Evolutionary conservation across 2,113 vertebrate genomes (phyloP).

Genomic region (Nannobrachium achirus): DNA sequence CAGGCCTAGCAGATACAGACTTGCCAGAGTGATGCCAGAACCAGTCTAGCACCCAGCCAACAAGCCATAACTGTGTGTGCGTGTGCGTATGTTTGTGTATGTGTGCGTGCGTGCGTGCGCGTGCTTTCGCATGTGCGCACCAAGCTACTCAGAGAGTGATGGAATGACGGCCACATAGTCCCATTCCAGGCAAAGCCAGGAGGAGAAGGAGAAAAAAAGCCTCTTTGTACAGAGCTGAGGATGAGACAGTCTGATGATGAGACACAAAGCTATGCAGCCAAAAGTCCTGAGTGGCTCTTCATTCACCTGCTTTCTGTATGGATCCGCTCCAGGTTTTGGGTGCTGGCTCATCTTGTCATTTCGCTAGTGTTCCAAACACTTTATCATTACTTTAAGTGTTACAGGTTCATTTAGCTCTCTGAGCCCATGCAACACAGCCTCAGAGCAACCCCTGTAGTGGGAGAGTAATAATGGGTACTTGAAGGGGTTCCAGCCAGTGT

Average conservation of each 20-base stretch:
- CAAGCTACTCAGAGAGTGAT: conserved; percentile 41
- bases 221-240: conserved; percentile 6
- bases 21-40: conserved; percentile 38
- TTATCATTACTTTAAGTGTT: conserved; percentile 1
- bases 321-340: too few relatives aligned
- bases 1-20: conserved; percentile 45
- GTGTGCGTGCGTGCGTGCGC: conserved; percentile 10
- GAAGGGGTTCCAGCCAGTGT: too few relatives aligned
- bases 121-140: background rate
- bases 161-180: conserved; percentile 37
- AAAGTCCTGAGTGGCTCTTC: conserved; percentile 8
- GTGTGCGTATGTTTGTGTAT: conserved; percentile 15
- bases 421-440: background rate
- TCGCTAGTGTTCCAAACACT: background rate
- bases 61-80: conserved; percentile 24
- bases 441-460: too few relatives aligned
- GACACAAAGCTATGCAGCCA: background rate
- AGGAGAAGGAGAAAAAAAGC: conserved; percentile 13
- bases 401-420: conserved; percentile 14
- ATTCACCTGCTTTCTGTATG: conserved; percentile 18
- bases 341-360: conserved; percentile 3
- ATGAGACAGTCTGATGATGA: conserved; percentile 23
- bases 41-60: conserved; percentile 30
- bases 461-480: too few relatives aligned
- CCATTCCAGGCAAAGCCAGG: conserved; percentile 17